These are phyloP conservation scores for Xyliphius kryptos DNA, from an alignment of 2,113 vertebrate genomes.

Conservation along the genomic window DNA sequence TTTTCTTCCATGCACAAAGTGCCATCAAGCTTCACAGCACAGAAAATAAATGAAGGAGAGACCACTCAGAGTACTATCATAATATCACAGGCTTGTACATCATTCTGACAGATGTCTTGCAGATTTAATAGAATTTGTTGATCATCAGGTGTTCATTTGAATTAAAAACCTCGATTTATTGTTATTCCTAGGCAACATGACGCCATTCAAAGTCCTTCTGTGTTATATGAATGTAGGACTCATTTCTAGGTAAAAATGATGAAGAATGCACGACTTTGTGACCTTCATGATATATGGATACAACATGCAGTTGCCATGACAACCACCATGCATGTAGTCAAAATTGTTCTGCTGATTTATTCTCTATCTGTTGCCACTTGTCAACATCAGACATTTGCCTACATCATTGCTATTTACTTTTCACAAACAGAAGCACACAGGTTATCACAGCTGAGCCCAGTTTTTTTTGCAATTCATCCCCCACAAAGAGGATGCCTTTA, in stretches of 20 bases:
- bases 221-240: neutral
- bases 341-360: conserved; percentile 13
- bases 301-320: conserved; percentile 16
- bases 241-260: conserved; percentile 3
- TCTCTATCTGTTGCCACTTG: conserved; percentile 10
- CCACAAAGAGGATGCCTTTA: neutral
- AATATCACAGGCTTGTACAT: too few species aligned
- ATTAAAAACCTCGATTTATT: conserved; percentile 4
- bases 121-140: too few species aligned
- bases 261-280: conserved; percentile 2
- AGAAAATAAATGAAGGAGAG: conserved; percentile 16
- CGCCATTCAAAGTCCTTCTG: neutral
- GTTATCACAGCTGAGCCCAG: conserved; percentile 2
- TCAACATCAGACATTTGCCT: conserved; percentile 20
- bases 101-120: too few species aligned
- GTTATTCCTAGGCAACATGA: neutral
- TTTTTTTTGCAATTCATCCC: neutral
- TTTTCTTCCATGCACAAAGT: conserved; percentile 10
- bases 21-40: conserved; percentile 22
- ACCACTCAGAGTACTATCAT: conserved; percentile 18
- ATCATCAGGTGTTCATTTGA: conserved; percentile 15
- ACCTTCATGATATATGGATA: conserved; percentile 30
- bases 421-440: conserved; percentile 2
- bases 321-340: neutral
- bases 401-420: conserved; percentile 26